A percentile compares a stretch with the other conserved stretches of the same genome.
phyloP scores from a whole-genome alignment of 2,888 invertebrate genomes.

The Cynaeus angustus region DNA sequence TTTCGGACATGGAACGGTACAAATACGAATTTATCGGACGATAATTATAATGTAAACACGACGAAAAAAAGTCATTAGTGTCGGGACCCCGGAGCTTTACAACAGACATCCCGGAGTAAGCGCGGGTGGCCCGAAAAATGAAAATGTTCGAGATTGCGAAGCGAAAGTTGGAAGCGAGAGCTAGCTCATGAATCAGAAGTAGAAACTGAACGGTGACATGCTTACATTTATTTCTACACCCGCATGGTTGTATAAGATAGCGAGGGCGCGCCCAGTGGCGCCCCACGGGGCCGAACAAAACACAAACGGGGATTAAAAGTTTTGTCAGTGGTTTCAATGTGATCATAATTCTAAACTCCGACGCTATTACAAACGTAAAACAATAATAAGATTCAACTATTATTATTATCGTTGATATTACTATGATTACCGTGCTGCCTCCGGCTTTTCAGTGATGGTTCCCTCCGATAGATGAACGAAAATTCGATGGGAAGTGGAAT shows the following conservation, averaged over 20 bases:
- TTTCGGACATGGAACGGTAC: constrained; percentile 49
- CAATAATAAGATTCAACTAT: background rate
- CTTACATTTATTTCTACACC: constrained; percentile 63
- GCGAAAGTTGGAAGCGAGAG: constrained; percentile 15
- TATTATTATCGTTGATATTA: background rate
- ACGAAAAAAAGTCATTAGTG: constrained; percentile 40
- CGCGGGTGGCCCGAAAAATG: constrained; percentile 32
- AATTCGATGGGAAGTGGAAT: constrained; percentile 15
- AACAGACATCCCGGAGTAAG: constrained; percentile 16
- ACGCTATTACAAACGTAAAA: background rate
- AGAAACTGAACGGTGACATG: constrained; percentile 59
- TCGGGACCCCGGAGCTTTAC: constrained; percentile 7
- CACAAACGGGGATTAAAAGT: no score
- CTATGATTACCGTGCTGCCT: background rate
- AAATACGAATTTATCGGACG: constrained; percentile 47
- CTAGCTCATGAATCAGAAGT: constrained; percentile 63
- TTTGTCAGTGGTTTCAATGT: background rate
- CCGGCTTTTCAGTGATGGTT: background rate
- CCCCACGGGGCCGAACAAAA: background rate
- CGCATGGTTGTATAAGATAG: constrained; percentile 55
- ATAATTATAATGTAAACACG: constrained; percentile 49
- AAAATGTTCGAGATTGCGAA: background rate
- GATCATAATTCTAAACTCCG: background rate
- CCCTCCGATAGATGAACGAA: constrained; percentile 5
- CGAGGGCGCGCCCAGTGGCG: constrained; percentile 15